Evolutionary conservation across 2,888 invertebrate species (phyloP), one percentile per base, ranked within the genome.

Genomic region (Leptura quadrifasciata): DNA sequence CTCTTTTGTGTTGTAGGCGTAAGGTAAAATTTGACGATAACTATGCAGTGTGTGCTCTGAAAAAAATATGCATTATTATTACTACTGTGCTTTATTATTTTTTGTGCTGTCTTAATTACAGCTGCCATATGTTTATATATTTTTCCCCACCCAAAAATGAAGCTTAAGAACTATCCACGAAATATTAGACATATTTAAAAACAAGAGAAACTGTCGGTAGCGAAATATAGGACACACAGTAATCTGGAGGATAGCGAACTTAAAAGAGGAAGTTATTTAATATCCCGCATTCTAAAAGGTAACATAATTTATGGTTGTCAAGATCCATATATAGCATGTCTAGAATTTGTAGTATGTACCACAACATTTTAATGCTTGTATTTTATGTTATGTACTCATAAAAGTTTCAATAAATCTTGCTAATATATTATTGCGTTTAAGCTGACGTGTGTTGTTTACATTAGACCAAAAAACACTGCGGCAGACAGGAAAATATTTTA

Each of bases 291-390:
- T 39, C 39, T 6, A n/a, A 47, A 0, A n/a, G 47, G 47, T 47
- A 31, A 15, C 47, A 39, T n/a, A n/a, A n/a, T 47, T 47, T 47
- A 47, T 47, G n/a, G 47, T 47, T 4, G 5, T 47, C 5, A 0
- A 47, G n/a, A 47, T 47, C 47, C 47, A 47, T n/a, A n/a, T 47
- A 47, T 47, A n/a, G 47, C 17, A 47, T 47, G n/a, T n/a, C 15
- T 47, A 47, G 12, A 47, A 47, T n/a, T 47, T 47, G 5, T 47
- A 47, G n/a, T n/a, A 47, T 47, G 47, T 47, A n/a, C 15, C 1
- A 47, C 39, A n/a, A 47, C n/a, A 47, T 47, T n/a, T 47, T 47
- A 47, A n/a, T 47, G 47, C 47, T n/a, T 47, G 47, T n/a, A 47
- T n/a, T 47, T 15, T 12, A 47, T n/a, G 47, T 47, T 47, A 47